These are phyloP conservation scores for Herminia tarsipennalis DNA, from an alignment of 2,888 invertebrate genomes.

Conservation along the genomic window DNA sequence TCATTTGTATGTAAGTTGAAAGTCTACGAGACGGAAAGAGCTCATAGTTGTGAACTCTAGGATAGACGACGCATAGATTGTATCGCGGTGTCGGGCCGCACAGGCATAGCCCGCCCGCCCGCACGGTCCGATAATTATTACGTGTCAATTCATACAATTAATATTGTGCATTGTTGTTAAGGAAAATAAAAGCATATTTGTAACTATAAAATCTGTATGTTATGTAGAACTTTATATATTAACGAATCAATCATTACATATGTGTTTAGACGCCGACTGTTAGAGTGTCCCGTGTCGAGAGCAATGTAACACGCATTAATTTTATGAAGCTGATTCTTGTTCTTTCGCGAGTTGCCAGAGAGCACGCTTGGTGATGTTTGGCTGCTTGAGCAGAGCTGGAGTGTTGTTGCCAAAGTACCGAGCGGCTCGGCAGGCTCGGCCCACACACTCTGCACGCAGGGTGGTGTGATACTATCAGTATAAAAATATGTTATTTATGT, in stretches of 20 bases:
- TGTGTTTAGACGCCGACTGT: slow-evolving; percentile 62
- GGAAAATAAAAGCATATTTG: slow-evolving; percentile 75
- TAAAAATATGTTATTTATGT: slow-evolving; percentile 65
- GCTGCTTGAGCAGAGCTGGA: slow-evolving; percentile 13
- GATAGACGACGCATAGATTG: slow-evolving; percentile 30
- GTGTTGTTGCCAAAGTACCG: slow-evolving; percentile 37
- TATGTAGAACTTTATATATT: slow-evolving; percentile 77
- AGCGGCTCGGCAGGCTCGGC: slow-evolving; percentile 14
- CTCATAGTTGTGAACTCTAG: slow-evolving; percentile 37
- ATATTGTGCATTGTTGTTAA: slow-evolving; percentile 82
- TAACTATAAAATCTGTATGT: slow-evolving; percentile 76
- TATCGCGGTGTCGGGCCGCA: slow-evolving; percentile 26
- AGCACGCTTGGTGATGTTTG: slow-evolving; percentile 20
- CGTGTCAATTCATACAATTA: slow-evolving; percentile 84
- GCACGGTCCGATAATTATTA: slow-evolving; percentile 60
- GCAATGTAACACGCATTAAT: slow-evolving; percentile 34
- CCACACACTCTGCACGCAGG: slow-evolving; percentile 34
- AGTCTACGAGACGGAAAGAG: slow-evolving; percentile 45
- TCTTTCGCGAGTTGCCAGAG: slow-evolving; percentile 16
- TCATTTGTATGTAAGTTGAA: slow-evolving; percentile 76
- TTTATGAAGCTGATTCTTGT: slow-evolving; percentile 35
- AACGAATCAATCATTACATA: slow-evolving; percentile 61
- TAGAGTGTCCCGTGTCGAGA: slow-evolving; percentile 51
- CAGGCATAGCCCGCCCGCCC: slow-evolving; percentile 19
- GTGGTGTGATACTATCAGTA: slow-evolving; percentile 58